Conservation (phyloP, 2,888 invertebrate genomes). For the Anthophora plumipes region DNA sequence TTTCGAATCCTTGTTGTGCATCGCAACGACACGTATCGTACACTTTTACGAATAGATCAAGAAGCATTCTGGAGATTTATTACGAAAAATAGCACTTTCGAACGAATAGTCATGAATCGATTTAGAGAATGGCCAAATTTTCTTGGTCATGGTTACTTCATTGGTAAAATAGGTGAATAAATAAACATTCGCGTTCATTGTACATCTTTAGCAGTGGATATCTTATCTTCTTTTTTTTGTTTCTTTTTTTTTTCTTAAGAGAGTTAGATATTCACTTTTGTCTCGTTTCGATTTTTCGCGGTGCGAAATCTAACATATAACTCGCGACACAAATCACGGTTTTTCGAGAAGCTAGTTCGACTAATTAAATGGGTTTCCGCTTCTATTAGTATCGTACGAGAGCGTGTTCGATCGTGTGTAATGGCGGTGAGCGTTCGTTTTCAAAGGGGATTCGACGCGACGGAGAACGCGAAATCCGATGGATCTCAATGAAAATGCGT, state of each 20-base stretch:
- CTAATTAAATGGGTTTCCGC: conserved; percentile 28
- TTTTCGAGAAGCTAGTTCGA: background rate
- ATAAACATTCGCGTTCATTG: background rate
- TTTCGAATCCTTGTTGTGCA: background rate
- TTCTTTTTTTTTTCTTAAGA: too few species aligned
- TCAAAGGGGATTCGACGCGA: background rate
- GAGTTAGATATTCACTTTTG: background rate
- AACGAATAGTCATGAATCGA: background rate
- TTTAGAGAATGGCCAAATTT: background rate
- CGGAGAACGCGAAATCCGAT: conserved; percentile 14
- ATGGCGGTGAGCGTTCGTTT: conserved; percentile 8
- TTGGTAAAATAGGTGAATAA: conserved; percentile 5
- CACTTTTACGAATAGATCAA: background rate
- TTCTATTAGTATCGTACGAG: background rate
- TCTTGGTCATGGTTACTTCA: background rate
- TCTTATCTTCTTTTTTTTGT: background rate
- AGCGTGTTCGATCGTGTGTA: conserved; percentile 24
- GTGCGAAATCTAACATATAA: background rate
- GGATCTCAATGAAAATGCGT: conserved; percentile 47
- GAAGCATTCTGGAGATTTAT: background rate
- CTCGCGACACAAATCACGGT: background rate
- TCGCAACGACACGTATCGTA: background rate
- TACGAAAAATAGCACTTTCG: background rate
- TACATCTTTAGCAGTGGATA: background rate
- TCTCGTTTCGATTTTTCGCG: background rate